A percentile compares a stretch with the other conserved stretches of the same genome.
Conservation (phyloP, 2,113 vertebrate species). For the Oreochromis aureus region DNA sequence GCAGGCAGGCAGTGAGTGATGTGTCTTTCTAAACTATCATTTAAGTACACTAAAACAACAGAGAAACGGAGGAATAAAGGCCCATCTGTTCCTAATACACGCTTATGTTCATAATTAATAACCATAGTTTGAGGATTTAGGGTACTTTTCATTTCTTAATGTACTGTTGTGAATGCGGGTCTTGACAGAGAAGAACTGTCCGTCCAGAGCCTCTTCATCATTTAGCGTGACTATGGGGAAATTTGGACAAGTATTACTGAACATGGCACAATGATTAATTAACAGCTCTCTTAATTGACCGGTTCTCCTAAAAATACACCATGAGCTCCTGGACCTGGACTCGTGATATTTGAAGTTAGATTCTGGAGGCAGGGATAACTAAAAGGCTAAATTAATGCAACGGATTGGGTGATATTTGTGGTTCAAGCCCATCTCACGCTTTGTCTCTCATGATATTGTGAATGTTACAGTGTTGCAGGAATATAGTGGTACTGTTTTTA, state of each 20-base stretch:
- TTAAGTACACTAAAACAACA: not conserved
- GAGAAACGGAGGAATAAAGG: not conserved
- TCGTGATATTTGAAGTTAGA: not conserved
- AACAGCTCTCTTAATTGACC: not conserved
- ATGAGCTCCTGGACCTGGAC: not conserved
- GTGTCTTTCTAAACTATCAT: not conserved
- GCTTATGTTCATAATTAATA: not conserved
- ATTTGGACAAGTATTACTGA: not conserved
- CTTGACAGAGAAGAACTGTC: not conserved
- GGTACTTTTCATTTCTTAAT: not conserved
- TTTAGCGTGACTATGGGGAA: not conserved
- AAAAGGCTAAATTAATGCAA: not conserved
- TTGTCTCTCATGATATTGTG: not conserved
- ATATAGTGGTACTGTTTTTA: not conserved
- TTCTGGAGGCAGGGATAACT: not conserved
- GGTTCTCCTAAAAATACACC: not conserved
- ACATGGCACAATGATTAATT: not conserved
- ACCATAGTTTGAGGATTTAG: not conserved
- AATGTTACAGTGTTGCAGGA: conserved; percentile 8
- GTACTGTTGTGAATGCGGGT: not conserved
- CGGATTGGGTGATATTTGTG: not conserved
- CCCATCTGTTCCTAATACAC: not conserved
- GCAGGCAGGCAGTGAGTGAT: not conserved
- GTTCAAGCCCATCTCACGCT: not conserved
- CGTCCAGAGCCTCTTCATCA: not conserved